Percentiles rank a stretch among this genome's conserved stretches.
phyloP scores from a whole-genome alignment of 2,113 vertebrate genomes.

The Halcyon senegalensis region DNA sequence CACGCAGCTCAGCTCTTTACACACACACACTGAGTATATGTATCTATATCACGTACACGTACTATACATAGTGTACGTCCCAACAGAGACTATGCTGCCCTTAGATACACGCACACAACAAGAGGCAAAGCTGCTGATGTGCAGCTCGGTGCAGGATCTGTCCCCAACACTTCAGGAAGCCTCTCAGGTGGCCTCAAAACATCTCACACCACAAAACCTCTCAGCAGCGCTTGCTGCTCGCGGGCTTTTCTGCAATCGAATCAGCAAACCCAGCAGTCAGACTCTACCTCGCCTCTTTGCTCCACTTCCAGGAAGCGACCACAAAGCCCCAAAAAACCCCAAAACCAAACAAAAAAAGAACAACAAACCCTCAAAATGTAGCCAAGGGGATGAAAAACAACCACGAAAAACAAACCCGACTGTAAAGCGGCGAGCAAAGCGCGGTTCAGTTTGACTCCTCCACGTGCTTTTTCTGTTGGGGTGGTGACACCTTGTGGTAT shows the following conservation, averaged over 20 bases:
- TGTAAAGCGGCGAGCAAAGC: neutral
- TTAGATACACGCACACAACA: neutral
- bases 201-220: neutral
- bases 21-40: too few relatives aligned
- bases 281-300: neutral
- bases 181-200: neutral
- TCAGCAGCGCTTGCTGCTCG: neutral
- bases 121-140: neutral
- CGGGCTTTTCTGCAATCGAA: neutral
- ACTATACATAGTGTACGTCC: too few relatives aligned
- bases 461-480: neutral
- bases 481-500: constrained; percentile 44
- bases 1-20: neutral
- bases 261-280: neutral
- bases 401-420: neutral
- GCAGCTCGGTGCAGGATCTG: neutral
- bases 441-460: neutral
- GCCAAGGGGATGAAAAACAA: neutral
- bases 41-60: too few relatives aligned
- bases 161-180: neutral
- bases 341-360: too few relatives aligned
- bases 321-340: neutral
- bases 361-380: neutral
- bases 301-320: neutral
- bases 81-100: too few relatives aligned